A percentile compares a stretch with the other conserved stretches of the same genome.
These are phyloP conservation scores for Aphelenchoides fujianensis DNA, from an alignment of 1,140 invertebrate species.

Conservation along the genomic window DNA sequence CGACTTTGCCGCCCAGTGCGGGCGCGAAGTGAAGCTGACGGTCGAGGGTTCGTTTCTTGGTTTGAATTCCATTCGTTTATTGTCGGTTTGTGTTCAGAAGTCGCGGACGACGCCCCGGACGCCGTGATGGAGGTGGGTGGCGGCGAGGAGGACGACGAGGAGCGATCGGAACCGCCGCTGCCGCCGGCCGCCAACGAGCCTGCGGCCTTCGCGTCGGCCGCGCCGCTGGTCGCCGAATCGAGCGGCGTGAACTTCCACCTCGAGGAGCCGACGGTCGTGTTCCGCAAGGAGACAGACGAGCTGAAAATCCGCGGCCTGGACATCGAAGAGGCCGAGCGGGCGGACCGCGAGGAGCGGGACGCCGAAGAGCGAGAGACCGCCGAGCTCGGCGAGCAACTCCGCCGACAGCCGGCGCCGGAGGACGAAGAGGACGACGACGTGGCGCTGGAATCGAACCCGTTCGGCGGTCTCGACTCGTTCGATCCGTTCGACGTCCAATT, in stretches of 20 bases:
- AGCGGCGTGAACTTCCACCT: not conserved
- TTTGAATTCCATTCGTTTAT: not conserved
- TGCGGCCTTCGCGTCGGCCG: not conserved
- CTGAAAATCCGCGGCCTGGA: no score
- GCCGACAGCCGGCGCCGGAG: constrained; percentile 14
- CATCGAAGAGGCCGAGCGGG: no score
- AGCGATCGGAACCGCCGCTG: not conserved
- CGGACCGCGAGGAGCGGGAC: no score
- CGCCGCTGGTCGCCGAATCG: not conserved
- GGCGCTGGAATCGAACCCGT: not conserved
- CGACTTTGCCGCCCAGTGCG: constrained; percentile 33
- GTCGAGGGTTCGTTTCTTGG: not conserved
- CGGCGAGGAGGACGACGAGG: not conserved
- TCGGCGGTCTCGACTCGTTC: constrained; percentile 7
- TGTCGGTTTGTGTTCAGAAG: not conserved
- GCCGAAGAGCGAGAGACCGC: no score
- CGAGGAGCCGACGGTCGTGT: not conserved
- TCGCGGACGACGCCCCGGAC: not conserved
- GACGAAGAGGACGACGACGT: constrained; percentile 6
- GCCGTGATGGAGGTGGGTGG: not conserved
- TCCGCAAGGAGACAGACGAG: no score
- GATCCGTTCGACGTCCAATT: constrained; percentile 19
- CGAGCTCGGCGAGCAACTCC: not conserved
- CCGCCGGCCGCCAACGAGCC: not conserved
- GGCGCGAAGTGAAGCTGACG: not conserved